phyloP scores from a whole-genome alignment of 2,113 vertebrate genomes.

The Rallus limicola region DNA sequence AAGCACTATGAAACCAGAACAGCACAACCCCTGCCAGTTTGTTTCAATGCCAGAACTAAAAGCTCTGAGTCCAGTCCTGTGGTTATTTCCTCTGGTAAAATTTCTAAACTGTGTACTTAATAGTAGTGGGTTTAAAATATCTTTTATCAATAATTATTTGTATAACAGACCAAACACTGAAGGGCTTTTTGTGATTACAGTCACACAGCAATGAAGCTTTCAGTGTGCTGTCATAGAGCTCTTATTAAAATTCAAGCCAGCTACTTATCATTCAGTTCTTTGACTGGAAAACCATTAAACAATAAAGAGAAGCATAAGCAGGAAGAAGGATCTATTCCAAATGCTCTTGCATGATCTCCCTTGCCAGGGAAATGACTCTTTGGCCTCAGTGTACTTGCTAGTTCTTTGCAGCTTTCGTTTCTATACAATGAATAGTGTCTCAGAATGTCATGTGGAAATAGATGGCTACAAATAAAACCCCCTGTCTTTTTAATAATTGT shows the following conservation, averaged over 20 bases:
- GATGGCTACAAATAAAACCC: not conserved
- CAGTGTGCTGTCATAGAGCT: not conserved
- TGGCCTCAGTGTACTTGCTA: constrained; percentile 21
- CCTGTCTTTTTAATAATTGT: not conserved
- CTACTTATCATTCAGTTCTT: constrained; percentile 44
- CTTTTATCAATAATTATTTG: constrained; percentile 25
- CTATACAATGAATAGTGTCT: constrained; percentile 14
- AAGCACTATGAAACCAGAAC: not conserved
- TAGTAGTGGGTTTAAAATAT: not conserved
- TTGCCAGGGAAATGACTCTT: constrained; percentile 40
- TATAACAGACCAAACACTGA: not conserved
- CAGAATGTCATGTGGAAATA: not conserved
- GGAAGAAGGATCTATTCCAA: constrained; percentile 31
- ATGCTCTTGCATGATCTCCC: not conserved
- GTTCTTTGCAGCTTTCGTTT: constrained; percentile 35
- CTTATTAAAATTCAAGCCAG: constrained; percentile 53
- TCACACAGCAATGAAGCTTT: constrained; percentile 12
- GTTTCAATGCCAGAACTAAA: not conserved
- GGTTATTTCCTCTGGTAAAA: not conserved
- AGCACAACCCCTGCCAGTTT: not conserved
- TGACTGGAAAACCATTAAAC: not conserved
- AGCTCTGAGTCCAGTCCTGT: not conserved
- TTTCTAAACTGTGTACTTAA: not conserved
- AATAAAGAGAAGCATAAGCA: constrained; percentile 44
- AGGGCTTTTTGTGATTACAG: not conserved